These are phyloP conservation scores for Andricus quercusramuli DNA, from an alignment of 2,888 invertebrate species.

Conservation along the genomic window DNA sequence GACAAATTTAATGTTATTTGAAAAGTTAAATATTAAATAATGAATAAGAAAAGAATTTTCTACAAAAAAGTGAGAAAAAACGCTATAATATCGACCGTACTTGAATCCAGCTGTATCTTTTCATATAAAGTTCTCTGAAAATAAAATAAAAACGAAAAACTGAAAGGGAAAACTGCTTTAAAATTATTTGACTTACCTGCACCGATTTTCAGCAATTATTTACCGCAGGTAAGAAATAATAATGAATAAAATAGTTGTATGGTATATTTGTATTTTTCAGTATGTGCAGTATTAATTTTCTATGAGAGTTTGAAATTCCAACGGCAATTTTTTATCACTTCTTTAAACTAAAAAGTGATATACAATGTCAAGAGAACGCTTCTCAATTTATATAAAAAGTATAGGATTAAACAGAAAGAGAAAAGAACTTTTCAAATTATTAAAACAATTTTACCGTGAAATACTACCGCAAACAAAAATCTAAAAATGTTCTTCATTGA, in stretches of 20 bases:
- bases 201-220: neutral
- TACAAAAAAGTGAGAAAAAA: too few relatives aligned
- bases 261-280: neutral
- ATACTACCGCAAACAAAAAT: neutral
- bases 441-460: neutral
- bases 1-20: too few relatives aligned
- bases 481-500: neutral
- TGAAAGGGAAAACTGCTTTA: neutral
- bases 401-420: neutral
- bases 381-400: neutral
- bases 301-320: neutral
- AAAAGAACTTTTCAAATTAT: too few relatives aligned
- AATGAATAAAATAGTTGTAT: neutral
- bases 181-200: constrained; percentile 24
- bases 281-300: neutral
- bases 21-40: too few relatives aligned
- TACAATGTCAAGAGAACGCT: too few relatives aligned
- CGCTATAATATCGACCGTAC: too few relatives aligned
- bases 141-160: neutral
- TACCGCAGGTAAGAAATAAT: neutral
- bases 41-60: too few relatives aligned
- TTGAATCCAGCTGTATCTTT: neutral
- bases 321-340: neutral
- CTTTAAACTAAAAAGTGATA: too few relatives aligned
- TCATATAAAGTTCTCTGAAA: neutral